Evolutionary conservation across 1,140 invertebrate species (phyloP).

Genomic region (Euglossa dilemma): DNA sequence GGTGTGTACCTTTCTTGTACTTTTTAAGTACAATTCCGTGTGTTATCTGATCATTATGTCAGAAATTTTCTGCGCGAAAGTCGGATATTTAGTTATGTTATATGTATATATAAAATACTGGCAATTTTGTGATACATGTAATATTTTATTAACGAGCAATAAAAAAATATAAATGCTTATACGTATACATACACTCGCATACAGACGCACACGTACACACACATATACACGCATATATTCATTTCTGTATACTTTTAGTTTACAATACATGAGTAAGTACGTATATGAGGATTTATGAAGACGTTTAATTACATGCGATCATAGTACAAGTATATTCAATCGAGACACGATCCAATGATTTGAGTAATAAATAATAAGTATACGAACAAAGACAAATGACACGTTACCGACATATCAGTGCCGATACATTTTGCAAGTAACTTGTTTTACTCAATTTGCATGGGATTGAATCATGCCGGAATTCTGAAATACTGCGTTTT

Average conservation of each 20-base stretch:
- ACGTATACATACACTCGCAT: background rate
- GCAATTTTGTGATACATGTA: conserved; percentile 42
- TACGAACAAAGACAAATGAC: background rate
- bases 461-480: too few species aligned
- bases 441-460: background rate
- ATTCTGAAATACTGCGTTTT: conserved; percentile 22
- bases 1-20: background rate
- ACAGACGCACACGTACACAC: background rate
- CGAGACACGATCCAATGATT: background rate
- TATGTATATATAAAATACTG: background rate
- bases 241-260: conserved; percentile 6
- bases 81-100: background rate
- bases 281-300: conserved; percentile 28
- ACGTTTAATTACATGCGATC: conserved; percentile 11
- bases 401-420: background rate
- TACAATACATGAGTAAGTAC: background rate
- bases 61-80: background rate
- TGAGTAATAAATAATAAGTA: conserved; percentile 13
- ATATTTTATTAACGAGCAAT: conserved; percentile 63
- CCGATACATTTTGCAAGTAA: background rate
- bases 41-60: background rate
- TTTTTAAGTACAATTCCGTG: background rate
- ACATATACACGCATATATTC: background rate
- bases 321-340: background rate
- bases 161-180: conserved; percentile 63